Percentiles rank a stretch among this genome's conserved stretches.
phyloP scores from a whole-genome alignment of 53 echinoderm and acorn worm species.

The Luidia sarsii region DNA sequence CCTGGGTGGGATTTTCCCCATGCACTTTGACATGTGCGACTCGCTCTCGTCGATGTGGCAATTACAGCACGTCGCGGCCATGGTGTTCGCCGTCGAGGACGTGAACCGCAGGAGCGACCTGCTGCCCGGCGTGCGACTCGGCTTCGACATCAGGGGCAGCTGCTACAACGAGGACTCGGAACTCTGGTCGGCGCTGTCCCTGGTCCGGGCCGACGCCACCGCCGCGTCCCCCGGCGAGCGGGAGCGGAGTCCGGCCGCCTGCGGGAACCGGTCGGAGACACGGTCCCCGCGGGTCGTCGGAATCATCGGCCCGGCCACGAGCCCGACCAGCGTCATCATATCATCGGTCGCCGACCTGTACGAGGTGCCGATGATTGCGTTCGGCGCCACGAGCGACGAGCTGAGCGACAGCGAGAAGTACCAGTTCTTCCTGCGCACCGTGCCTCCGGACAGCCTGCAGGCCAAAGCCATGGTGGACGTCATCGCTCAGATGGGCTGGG shows the following conservation, averaged over 20 bases:
- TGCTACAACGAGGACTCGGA: constrained; percentile 6
- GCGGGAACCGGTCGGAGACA: background rate
- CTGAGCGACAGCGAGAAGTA: constrained; percentile 45
- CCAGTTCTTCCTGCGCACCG: constrained; percentile 48
- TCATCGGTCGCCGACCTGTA: constrained; percentile 10
- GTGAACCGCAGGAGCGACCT: constrained; percentile 30
- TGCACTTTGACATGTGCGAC: constrained; percentile 16
- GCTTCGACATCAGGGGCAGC: constrained; percentile 30
- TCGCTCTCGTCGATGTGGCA: constrained; percentile 18
- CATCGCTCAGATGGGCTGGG: constrained; percentile 36
- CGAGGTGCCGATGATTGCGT: constrained; percentile 28
- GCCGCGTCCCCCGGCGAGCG: too few species aligned
- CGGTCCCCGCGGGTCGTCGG: constrained; percentile 5
- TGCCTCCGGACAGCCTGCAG: constrained; percentile 52
- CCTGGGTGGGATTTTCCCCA: constrained; percentile 24
- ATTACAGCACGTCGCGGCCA: constrained; percentile 13
- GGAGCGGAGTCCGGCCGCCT: too few species aligned
- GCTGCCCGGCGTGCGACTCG: background rate
- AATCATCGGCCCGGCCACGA: constrained; percentile 23
- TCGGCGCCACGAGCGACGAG: constrained; percentile 48
- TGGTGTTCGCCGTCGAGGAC: constrained; percentile 20
- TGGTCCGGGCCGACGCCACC: background rate
- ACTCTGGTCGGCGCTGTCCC: constrained; percentile 20
- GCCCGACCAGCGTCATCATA: constrained; percentile 6
- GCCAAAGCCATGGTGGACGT: constrained; percentile 44